Evolutionary conservation across 2,888 invertebrate genomes (phyloP), one percentile per base, ranked within the genome.

Genomic region (Liopterus haemorrhoidalis): DNA sequence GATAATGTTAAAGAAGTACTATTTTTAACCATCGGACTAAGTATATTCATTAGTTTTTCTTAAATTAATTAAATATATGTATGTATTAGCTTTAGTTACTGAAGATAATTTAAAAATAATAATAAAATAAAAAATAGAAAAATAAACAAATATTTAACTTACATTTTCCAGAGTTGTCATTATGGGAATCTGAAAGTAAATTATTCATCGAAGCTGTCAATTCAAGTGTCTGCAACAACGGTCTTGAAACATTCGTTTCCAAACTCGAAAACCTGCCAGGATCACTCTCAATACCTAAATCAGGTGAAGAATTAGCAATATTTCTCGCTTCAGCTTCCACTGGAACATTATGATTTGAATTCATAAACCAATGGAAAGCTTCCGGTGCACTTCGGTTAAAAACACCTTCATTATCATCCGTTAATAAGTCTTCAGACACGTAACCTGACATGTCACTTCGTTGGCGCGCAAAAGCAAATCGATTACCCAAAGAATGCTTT

Each of bases 271-370:
- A 69, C 49, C 81, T 68, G 55, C 73, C 77, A 25, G 75, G 76
- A 62, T 90, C 90, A 58, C 89, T 90, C 62, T 90, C 90, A 51
- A 91, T 90, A n/a, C 90, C 90, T 58, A 89, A 76, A 68, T 91
- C 91, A 0, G 91, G 90, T 0, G 90, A 90, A 1, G 82, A 72
- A 54, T 72, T 76, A 8, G 70, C 69, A 5, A 69, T 63, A 4
- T 58, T 54, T 12, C 68, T 52, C 22, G 66, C 67, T 5, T 56
- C 47, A 18, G 66, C 66, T 6, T 28, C 49, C 4, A 43, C 16
- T 3, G 25, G 18, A 22, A 38, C 25, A 18, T 19, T 25, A 14
- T 18, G 19, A 31, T 32, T 35, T 8, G 27, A 33, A 28, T 31
- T 40, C 14, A 35, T 37, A 19, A 37, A 41, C 41, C 44, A 45